Conservation (phyloP, 2,113 vertebrate genomes). For the Isichthys henryi region DNA sequence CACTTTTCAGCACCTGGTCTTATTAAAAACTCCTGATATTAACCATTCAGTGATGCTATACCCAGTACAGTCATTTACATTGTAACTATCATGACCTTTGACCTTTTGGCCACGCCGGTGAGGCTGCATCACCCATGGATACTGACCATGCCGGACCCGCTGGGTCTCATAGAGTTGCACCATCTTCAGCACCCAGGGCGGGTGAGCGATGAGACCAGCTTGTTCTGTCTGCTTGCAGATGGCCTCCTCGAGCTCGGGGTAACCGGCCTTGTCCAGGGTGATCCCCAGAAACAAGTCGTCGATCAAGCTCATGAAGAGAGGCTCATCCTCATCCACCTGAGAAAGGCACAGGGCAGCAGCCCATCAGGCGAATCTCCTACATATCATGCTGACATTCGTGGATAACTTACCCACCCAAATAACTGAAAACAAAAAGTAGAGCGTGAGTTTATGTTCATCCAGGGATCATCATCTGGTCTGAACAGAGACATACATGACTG, state of each 20-base stretch:
- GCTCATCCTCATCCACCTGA: slow-evolving; percentile 78
- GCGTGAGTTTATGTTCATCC: not conserved
- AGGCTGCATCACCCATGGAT: not conserved
- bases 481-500: not conserved
- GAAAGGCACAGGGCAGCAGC: not conserved
- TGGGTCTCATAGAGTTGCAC: slow-evolving; percentile 78
- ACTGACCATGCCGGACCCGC: slow-evolving; percentile 66
- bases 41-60: not conserved
- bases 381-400: not conserved
- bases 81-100: not conserved
- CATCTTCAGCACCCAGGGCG: slow-evolving; percentile 74
- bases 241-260: slow-evolving; percentile 68
- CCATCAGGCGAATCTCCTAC: not conserved
- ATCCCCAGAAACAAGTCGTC: slow-evolving; percentile 76
- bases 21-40: not conserved
- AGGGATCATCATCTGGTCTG: not conserved
- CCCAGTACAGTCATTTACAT: not conserved
- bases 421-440: not conserved
- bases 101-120: not conserved
- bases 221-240: slow-evolving; percentile 61
- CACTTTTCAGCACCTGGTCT: not conserved
- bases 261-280: slow-evolving; percentile 69
- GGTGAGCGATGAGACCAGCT: slow-evolving; percentile 67
- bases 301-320: slow-evolving; percentile 76
- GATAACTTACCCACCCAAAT: not conserved